Percentiles rank a stretch among this genome's conserved stretches.
phyloP scores from a whole-genome alignment of 2,113 vertebrate species.

The Pionites leucogaster region DNA sequence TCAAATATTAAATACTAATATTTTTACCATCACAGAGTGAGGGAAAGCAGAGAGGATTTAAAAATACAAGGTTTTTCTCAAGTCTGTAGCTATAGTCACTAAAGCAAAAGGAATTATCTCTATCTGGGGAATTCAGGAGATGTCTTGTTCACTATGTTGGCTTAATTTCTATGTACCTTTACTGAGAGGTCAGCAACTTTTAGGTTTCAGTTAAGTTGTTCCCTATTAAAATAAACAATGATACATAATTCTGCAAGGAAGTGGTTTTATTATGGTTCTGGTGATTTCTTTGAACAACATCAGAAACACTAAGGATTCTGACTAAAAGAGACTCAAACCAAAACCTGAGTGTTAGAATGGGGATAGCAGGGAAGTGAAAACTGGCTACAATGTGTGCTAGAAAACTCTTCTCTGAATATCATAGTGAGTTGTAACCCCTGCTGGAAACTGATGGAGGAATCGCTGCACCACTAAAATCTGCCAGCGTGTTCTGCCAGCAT shows the following conservation, averaged over 20 bases:
- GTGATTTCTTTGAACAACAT: not conserved
- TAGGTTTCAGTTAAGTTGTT: not conserved
- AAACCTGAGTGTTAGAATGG: not conserved
- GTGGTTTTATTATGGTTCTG: not conserved
- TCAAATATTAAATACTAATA: not conserved
- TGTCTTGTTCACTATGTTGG: not conserved
- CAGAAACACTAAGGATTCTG: not conserved
- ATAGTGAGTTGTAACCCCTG: not conserved
- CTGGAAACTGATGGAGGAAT: not conserved
- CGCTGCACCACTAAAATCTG: not conserved
- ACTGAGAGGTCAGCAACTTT: not conserved
- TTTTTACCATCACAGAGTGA: not conserved
- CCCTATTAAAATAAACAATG: not conserved
- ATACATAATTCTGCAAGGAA: not conserved
- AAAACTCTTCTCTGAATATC: not conserved
- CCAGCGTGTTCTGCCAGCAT: not conserved
- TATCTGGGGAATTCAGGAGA: not conserved
- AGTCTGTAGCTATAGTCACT: not conserved
- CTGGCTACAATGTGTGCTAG: not conserved
- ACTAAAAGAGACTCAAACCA: not conserved
- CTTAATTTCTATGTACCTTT: not conserved
- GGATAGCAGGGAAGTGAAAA: not conserved
- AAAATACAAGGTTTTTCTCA: not conserved
- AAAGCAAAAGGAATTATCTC: not conserved
- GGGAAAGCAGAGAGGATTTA: not conserved